phyloP scores from a whole-genome alignment of 2,797 vertebrate species.

The Pangasius macronema region DNA sequence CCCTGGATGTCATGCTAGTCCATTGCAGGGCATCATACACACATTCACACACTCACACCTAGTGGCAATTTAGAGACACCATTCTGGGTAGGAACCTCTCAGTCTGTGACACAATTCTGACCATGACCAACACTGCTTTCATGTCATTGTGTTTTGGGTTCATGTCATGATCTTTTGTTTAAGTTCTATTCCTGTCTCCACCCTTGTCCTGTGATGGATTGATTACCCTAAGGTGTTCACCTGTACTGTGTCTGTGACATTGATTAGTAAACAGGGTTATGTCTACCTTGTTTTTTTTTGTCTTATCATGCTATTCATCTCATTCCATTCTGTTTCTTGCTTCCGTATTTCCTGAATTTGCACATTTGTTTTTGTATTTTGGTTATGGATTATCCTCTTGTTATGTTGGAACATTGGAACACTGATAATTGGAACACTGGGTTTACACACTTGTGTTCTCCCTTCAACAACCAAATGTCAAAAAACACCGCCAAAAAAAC shows the following conservation, averaged over 20 bases:
- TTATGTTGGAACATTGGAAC: not conserved
- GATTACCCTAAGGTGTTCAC: not conserved
- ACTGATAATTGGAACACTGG: not conserved
- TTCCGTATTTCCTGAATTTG: not conserved
- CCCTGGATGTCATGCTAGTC: not conserved
- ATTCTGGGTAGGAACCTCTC: not conserved
- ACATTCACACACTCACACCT: not conserved
- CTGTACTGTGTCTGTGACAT: not conserved
- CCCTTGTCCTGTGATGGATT: not conserved
- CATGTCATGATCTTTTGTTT: not conserved
- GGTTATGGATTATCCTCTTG: not conserved
- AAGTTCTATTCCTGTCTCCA: not conserved
- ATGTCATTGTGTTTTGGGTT: not conserved
- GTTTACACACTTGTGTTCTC: not conserved
- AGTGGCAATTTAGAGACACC: not conserved
- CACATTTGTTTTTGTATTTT: not conserved
- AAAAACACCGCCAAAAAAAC: too few relatives aligned
- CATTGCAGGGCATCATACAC: conserved; percentile 2
- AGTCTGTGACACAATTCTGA: not conserved
- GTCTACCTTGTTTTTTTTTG: not conserved
- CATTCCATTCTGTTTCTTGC: not conserved
- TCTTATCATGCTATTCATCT: not conserved
- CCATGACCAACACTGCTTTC: not conserved
- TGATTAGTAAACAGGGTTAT: not conserved
- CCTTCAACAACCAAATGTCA: not conserved